Percentiles rank a stretch among this genome's conserved stretches.
These are phyloP conservation scores for Anseranas semipalmata DNA, from an alignment of 2,113 vertebrate species.

Conservation along the genomic window DNA sequence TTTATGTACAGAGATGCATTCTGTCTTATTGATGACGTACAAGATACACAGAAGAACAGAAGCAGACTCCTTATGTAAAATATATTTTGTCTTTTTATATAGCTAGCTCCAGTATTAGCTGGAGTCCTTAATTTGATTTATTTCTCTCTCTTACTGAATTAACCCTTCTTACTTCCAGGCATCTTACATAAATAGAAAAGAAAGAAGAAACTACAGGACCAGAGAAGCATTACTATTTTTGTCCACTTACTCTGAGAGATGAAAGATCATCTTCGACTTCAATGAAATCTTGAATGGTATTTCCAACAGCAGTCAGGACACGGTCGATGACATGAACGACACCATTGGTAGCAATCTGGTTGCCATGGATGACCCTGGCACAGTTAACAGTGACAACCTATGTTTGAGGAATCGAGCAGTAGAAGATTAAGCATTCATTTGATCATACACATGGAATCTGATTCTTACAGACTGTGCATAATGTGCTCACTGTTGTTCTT, in stretches of 20 bases:
- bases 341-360: constrained; percentile 96
- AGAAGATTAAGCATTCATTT: background rate
- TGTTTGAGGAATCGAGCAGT: background rate
- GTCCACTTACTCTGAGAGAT: constrained; percentile 82
- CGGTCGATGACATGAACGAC: constrained; percentile 96
- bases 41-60: background rate
- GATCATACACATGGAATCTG: background rate
- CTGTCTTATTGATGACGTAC: background rate
- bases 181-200: background rate
- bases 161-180: background rate
- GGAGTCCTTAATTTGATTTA: background rate
- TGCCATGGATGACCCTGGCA: constrained; percentile 91
- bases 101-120: background rate
- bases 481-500: background rate
- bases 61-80: background rate
- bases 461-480: background rate
- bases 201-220: background rate
- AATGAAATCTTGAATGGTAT: constrained; percentile 86
- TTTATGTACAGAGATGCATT: background rate
- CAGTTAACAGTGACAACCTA: constrained; percentile 98
- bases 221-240: background rate
- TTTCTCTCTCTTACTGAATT: background rate
- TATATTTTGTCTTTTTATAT: background rate
- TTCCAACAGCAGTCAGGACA: constrained; percentile 87
- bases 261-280: constrained; percentile 89